Evolutionary conservation across 2,888 invertebrate genomes (phyloP).

Genomic region (Campoplex nolae): DNA sequence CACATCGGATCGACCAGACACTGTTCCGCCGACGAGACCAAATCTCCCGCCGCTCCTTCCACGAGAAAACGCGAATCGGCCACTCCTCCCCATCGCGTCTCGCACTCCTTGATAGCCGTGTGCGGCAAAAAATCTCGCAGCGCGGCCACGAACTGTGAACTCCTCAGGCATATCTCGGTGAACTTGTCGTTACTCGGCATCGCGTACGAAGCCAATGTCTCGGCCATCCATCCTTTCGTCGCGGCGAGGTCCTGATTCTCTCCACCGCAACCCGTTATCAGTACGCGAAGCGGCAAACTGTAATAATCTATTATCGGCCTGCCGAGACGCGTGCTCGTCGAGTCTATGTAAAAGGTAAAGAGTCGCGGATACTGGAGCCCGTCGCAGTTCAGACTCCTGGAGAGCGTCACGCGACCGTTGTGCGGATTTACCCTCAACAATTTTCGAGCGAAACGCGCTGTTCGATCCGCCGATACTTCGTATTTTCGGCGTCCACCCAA

Average conservation of each 20-base stretch:
- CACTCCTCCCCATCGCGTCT: constrained; percentile 91
- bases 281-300: constrained; percentile 91
- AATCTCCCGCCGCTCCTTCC: constrained; percentile 91
- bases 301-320: constrained; percentile 91
- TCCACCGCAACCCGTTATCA: constrained; percentile 91
- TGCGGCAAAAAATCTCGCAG: constrained; percentile 91
- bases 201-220: constrained; percentile 94
- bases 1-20: constrained; percentile 93
- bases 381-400: constrained; percentile 91
- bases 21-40: constrained; percentile 92
- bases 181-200: constrained; percentile 93
- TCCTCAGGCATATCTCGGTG: constrained; percentile 92
- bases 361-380: constrained; percentile 93
- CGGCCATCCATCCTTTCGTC: constrained; percentile 94
- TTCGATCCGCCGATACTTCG: constrained; percentile 92
- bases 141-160: constrained; percentile 92
- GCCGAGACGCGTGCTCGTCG: constrained; percentile 91
- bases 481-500: constrained; percentile 92
- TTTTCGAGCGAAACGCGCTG: constrained; percentile 93
- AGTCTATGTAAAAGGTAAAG: constrained; percentile 95
- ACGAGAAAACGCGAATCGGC: constrained; percentile 92
- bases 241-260: constrained; percentile 88
- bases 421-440: constrained; percentile 91
- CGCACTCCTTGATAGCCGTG: constrained; percentile 90
- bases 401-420: constrained; percentile 91